Conservation (phyloP, 2,888 invertebrate genomes). For the Fissipunctia ypsillon region DNA sequence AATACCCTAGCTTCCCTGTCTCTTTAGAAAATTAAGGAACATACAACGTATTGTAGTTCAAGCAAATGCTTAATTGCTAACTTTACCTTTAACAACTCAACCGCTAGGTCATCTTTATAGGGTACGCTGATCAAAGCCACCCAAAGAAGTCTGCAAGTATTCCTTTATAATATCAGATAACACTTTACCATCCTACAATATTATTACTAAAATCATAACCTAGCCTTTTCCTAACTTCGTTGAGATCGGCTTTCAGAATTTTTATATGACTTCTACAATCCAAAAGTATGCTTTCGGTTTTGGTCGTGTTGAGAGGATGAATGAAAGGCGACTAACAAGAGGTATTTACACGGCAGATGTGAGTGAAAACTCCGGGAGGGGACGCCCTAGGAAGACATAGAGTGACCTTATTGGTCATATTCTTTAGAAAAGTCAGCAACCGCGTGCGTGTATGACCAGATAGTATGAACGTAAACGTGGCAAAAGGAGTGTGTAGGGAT, state of each 20-base stretch:
- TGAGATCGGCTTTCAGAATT: neutral
- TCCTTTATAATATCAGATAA: neutral
- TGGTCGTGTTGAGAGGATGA: too few relatives aligned
- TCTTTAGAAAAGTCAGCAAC: too few relatives aligned
- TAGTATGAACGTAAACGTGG: too few relatives aligned
- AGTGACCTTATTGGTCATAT: too few relatives aligned
- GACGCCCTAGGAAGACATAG: too few relatives aligned
- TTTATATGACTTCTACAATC: neutral
- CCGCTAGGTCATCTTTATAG: neutral
- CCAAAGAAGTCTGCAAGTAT: neutral
- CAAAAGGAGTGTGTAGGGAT: too few relatives aligned
- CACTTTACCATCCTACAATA: neutral
- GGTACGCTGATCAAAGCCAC: slow-evolving; percentile 26
- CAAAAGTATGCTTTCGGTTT: too few relatives aligned
- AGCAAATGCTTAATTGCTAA: slow-evolving; percentile 16
- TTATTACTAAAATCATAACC: neutral
- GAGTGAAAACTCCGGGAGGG: too few relatives aligned
- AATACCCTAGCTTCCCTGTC: too few relatives aligned
- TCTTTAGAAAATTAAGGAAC: neutral
- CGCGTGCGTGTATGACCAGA: too few relatives aligned
- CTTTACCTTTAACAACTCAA: slow-evolving; percentile 2
- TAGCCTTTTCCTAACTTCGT: neutral
- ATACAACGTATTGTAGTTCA: neutral
- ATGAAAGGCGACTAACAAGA: too few relatives aligned
- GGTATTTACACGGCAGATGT: too few relatives aligned